phyloP scores from a whole-genome alignment of 2,888 invertebrate species.

The Stomorhina lunata region DNA sequence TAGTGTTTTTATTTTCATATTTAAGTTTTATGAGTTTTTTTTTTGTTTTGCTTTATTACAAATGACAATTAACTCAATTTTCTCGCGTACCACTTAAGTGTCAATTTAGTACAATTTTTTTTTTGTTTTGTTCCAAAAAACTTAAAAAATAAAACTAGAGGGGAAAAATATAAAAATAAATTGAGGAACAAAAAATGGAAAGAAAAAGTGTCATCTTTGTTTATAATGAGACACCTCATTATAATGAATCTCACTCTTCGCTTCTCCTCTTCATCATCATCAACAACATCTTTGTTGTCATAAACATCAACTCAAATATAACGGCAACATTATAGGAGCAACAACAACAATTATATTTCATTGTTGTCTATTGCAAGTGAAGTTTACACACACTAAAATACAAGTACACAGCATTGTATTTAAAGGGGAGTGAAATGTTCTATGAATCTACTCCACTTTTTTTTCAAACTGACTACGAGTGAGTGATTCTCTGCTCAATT shows the following conservation, averaged over 20 bases:
- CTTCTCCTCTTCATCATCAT: conserved; percentile 13
- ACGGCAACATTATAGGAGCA: not conserved
- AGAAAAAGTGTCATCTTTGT: conserved; percentile 47
- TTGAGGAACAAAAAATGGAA: not conserved
- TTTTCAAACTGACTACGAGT: not conserved
- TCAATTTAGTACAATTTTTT: conserved; percentile 41
- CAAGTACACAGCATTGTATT: not conserved
- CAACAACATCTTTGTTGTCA: no score
- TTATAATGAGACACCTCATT: conserved; percentile 56
- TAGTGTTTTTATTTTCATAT: no score
- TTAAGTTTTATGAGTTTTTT: no score
- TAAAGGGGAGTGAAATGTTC: not conserved
- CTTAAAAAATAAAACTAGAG: not conserved
- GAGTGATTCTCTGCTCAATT: conserved; percentile 17
- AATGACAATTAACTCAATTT: conserved; percentile 54
- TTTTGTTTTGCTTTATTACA: conserved; percentile 13
- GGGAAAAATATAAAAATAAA: not conserved
- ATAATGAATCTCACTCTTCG: conserved; percentile 42
- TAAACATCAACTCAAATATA: conserved; percentile 19
- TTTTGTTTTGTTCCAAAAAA: not conserved
- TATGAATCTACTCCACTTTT: not conserved
- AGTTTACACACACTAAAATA: conserved; percentile 9
- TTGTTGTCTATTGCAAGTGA: conserved; percentile 44
- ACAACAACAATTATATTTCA: conserved; percentile 2
- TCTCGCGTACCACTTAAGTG: conserved; percentile 46